Percentiles rank a stretch among this genome's conserved stretches.
Conservation (phyloP, 2,797 vertebrate species). For the Syncerus caffer region DNA sequence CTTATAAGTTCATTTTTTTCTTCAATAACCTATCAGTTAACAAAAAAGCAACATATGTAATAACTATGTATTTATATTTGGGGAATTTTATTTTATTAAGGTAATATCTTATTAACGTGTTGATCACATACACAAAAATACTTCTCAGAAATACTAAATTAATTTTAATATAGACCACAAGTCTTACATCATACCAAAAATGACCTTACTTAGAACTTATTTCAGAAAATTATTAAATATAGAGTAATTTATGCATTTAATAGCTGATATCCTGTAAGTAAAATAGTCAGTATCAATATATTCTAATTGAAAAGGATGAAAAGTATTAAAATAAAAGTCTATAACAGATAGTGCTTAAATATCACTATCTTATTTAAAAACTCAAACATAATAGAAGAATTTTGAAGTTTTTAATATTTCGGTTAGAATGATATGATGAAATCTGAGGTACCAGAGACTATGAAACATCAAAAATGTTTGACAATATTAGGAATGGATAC, state of each 20-base stretch:
- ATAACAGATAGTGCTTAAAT: conserved; percentile 23
- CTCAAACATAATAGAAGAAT: background rate
- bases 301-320: background rate
- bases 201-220: background rate
- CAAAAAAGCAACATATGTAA: background rate
- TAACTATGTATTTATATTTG: background rate
- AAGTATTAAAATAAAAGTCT: background rate
- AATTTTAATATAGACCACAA: conserved; percentile 30
- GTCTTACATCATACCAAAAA: background rate
- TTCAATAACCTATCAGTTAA: conserved; percentile 86
- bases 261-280: background rate
- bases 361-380: background rate
- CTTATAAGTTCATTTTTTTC: conserved; percentile 88
- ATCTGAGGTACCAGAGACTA: background rate
- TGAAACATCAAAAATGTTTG: conserved; percentile 14
- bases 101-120: background rate
- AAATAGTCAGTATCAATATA: background rate
- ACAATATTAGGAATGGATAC: background rate
- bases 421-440: conserved; percentile 20
- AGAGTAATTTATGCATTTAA: background rate
- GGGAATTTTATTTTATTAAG: conserved; percentile 18
- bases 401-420: background rate
- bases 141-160: background rate
- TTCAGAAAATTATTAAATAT: conserved; percentile 20
- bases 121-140: background rate